phyloP scores from a whole-genome alignment of 2,888 invertebrate species.

The Papilio gigon region DNA sequence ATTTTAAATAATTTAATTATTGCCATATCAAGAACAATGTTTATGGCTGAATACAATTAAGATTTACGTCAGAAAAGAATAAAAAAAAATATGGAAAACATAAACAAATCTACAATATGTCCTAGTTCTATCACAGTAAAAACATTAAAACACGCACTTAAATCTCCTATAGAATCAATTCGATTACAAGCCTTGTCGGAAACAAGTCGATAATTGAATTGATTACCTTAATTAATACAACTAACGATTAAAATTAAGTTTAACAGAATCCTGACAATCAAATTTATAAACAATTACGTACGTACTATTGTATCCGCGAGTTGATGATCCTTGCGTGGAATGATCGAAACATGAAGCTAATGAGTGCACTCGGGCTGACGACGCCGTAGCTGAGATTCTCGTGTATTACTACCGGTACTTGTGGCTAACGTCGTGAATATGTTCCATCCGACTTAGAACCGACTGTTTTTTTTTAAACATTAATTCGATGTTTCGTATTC shows the following conservation, averaged over 20 bases:
- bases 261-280: slow-evolving; percentile 35
- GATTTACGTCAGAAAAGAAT: slow-evolving; percentile 24
- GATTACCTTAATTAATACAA: slow-evolving; percentile 37
- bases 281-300: slow-evolving; percentile 40
- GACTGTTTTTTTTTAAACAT: neutral
- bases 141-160: slow-evolving; percentile 68
- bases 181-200: slow-evolving; percentile 38
- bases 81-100: slow-evolving; percentile 35
- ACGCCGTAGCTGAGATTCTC: slow-evolving; percentile 57
- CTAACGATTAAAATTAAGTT: slow-evolving; percentile 28
- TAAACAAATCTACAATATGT: slow-evolving; percentile 53
- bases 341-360: slow-evolving; percentile 58
- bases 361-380: slow-evolving; percentile 40
- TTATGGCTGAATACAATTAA: slow-evolving; percentile 23
- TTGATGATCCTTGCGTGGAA: slow-evolving; percentile 58
- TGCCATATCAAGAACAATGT: slow-evolving; percentile 36
- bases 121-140: slow-evolving; percentile 80
- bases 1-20: neutral
- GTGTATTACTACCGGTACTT: slow-evolving; percentile 50
- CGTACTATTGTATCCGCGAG: slow-evolving; percentile 33
- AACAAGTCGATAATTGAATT: slow-evolving; percentile 38
- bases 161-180: slow-evolving; percentile 45
- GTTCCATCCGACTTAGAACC: neutral
- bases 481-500: neutral
- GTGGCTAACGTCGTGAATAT: slow-evolving; percentile 36